Evolutionary conservation across 2,797 vertebrate genomes (phyloP), one percentile per base, ranked within the genome.

Genomic region (Poeciliopsis turneri): DNA sequence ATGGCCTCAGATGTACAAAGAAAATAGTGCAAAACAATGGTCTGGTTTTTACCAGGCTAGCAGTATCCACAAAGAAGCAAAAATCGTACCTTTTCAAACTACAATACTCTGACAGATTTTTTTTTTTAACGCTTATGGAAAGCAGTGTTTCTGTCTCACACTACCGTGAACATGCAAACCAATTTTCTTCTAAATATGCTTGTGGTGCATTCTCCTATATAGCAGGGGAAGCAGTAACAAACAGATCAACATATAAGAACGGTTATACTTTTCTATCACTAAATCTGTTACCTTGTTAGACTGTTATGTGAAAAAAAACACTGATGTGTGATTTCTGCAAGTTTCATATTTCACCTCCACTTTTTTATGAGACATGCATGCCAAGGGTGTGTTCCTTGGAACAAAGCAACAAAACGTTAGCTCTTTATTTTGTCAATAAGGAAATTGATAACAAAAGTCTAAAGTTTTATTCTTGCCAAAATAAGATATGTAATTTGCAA

Each of bases 311-410:
- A 23, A 69, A 18, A 69, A 76, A 72, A 36, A 74, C 6, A 80
- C 0, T 78, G 73, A 88, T 64, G 86, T 88, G 85, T 83, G 86
- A 89, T 55, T 86, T 76, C 81, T 25, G 2, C 39, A 68, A 77
- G 88, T 90, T 89, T 91, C 85, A 78, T 79, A 70, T 86, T 87
- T 85, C 82, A 88, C 78, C 75, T 84, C 78, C 43, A 72, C 74
- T 79, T 82, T 82, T 88, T 89, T 25, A 70, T n/a, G 41, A 66
- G 55, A 12, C 71, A 8, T 23, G 49, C 59, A 59, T 81, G n/a
- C 79, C 64, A 53, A 80, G 41, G 87, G 84, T 85, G 76, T 79
- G 90, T 88, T 81, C 87, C 82, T 80, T 74, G 23, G 49, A 82
- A 85, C 23, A 7, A 49, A 85, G 73, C 49, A 78, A 66, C 72